These are phyloP conservation scores for Pelobates cultripes DNA, from an alignment of 2,797 vertebrate species.

Conservation along the genomic window DNA sequence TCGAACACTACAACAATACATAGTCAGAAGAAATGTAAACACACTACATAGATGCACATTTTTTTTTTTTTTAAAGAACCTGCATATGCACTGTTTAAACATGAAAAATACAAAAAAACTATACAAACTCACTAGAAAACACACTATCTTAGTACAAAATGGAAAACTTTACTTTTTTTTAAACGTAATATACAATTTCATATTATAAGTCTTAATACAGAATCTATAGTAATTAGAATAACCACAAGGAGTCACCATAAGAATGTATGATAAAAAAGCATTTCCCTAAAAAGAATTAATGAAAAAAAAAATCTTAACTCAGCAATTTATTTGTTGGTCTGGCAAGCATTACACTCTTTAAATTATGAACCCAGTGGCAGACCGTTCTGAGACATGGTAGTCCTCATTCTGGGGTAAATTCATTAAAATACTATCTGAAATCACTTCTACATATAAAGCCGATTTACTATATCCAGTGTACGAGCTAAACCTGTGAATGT, in stretches of 20 bases:
- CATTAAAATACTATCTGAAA: too few relatives aligned
- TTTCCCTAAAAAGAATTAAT: not conserved
- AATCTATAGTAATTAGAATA: conserved; percentile 15
- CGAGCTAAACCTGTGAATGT: too few relatives aligned
- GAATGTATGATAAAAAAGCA: not conserved
- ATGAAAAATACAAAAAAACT: conserved; percentile 3
- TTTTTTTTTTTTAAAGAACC: not conserved
- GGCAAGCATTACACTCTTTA: too few relatives aligned
- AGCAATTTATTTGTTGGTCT: too few relatives aligned
- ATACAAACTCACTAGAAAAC: not conserved
- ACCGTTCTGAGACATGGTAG: too few relatives aligned
- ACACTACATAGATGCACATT: not conserved
- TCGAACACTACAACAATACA: not conserved
- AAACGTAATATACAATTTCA: not conserved
- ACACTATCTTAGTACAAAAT: conserved; percentile 19
- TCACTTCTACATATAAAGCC: too few relatives aligned
- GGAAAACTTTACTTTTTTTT: not conserved
- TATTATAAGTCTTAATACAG: not conserved
- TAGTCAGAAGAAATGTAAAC: conserved; percentile 2
- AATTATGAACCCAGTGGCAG: too few relatives aligned
- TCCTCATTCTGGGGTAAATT: too few relatives aligned
- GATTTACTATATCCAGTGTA: too few relatives aligned
- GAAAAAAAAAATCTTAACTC: not conserved
- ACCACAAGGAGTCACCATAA: conserved; percentile 26
- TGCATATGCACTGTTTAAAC: not conserved